Conservation (phyloP, 2,113 vertebrate genomes). For the Tachycineta bicolor region DNA sequence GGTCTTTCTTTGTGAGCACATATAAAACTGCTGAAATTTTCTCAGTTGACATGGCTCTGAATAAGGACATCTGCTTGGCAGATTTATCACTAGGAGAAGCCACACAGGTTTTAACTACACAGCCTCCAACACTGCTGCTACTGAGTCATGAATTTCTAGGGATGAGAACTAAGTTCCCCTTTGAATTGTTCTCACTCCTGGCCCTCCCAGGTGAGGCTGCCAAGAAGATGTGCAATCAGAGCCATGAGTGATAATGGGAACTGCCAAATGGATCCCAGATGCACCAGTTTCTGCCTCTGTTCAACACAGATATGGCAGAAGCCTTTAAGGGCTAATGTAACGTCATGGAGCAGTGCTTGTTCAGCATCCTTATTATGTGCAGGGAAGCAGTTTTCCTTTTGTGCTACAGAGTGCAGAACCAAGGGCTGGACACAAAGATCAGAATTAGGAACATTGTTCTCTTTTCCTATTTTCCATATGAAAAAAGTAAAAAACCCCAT, state of each 20-base stretch:
- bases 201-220: neutral
- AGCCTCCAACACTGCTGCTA: neutral
- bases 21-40: neutral
- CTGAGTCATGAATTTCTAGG: neutral
- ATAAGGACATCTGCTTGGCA: neutral
- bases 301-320: neutral
- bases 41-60: neutral
- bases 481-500: neutral
- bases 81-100: neutral
- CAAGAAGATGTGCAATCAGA: slow-evolving; percentile 13
- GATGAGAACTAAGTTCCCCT: neutral
- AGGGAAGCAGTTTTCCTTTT: neutral
- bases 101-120: neutral
- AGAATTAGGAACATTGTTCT: neutral
- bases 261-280: neutral
- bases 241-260: neutral
- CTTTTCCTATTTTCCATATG: neutral
- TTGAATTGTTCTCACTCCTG: neutral
- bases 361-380: neutral
- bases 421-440: neutral
- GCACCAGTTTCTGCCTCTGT: neutral
- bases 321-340: neutral
- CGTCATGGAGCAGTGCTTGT: neutral
- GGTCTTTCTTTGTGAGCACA: neutral
- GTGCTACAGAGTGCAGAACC: neutral